Conservation (phyloP, 2,113 vertebrate species). For the Phalacrocorax aristotelis region DNA sequence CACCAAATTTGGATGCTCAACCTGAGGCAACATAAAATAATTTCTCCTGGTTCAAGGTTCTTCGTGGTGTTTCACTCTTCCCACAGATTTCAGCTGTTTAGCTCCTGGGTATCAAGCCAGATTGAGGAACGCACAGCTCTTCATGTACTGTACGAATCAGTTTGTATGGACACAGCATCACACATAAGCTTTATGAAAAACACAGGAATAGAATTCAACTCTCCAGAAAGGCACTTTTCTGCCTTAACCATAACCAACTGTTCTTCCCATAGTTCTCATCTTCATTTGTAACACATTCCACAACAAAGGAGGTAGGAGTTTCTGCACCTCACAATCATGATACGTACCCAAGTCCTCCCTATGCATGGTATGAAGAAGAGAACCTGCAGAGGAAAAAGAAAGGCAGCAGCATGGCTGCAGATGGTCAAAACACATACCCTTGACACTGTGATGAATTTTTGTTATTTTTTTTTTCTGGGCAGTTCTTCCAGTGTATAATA, state of each 20-base stretch:
- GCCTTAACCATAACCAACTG: background rate
- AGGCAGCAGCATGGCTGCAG: background rate
- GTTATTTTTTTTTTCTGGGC: background rate
- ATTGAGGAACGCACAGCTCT: rapidly evolving
- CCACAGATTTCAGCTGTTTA: background rate
- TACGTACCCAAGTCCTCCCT: background rate
- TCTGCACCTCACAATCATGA: background rate
- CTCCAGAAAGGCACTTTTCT: background rate
- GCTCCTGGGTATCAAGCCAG: background rate
- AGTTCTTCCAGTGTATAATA: background rate
- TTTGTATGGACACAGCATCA: background rate
- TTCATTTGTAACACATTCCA: background rate
- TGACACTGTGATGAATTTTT: background rate
- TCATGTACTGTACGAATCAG: background rate
- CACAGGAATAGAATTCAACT: background rate
- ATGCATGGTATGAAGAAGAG: background rate
- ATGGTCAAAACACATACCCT: background rate
- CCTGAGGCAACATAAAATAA: background rate
- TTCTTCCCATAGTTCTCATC: background rate
- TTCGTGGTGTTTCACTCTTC: background rate
- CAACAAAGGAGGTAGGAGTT: background rate
- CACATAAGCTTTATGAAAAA: background rate
- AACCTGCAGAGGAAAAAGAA: background rate
- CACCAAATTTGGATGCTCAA: background rate
- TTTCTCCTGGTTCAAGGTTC: background rate